Evolutionary conservation across 2,888 invertebrate genomes (phyloP).

Genomic region (Pseudoips prasinana): DNA sequence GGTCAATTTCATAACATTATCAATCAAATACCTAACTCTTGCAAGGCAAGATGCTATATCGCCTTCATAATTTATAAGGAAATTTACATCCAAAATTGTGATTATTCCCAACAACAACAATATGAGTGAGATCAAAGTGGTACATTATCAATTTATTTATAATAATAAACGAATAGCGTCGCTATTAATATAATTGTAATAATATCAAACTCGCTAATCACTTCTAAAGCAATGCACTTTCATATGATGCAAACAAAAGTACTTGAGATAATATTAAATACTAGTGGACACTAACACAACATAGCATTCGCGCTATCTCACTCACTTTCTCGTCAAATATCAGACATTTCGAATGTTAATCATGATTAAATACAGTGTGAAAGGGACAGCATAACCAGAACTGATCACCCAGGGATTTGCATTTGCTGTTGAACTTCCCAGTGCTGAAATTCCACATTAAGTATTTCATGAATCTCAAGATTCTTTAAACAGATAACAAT

Average conservation of each 20-base stretch:
- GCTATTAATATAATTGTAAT: conserved; percentile 31
- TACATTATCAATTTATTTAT: conserved; percentile 48
- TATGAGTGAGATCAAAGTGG: conserved; percentile 68
- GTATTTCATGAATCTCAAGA: too few species aligned
- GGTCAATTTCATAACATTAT: conserved; percentile 61
- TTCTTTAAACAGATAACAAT: too few species aligned
- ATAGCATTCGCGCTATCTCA: conserved; percentile 31
- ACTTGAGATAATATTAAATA: conserved; percentile 28
- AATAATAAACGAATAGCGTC: conserved; percentile 42
- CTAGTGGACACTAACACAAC: conserved; percentile 43
- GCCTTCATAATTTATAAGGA: conserved; percentile 48
- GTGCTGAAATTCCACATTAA: too few species aligned
- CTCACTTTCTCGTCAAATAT: conserved; percentile 33
- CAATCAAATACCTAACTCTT: conserved; percentile 42
- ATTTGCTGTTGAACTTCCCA: too few species aligned
- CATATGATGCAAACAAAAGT: conserved; percentile 38
- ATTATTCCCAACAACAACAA: conserved; percentile 51
- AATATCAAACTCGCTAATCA: conserved; percentile 36
- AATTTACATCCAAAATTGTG: conserved; percentile 46
- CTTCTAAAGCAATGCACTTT: conserved; percentile 38
- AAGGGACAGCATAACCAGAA: background rate
- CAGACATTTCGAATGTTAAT: conserved; percentile 32
- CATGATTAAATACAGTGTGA: conserved; percentile 14
- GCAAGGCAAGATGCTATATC: conserved; percentile 64
- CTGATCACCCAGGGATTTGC: too few species aligned